Evolutionary conservation across 2,113 vertebrate genomes (phyloP), one percentile per base, ranked within the genome.

Genomic region (Pelobates fuscus): DNA sequence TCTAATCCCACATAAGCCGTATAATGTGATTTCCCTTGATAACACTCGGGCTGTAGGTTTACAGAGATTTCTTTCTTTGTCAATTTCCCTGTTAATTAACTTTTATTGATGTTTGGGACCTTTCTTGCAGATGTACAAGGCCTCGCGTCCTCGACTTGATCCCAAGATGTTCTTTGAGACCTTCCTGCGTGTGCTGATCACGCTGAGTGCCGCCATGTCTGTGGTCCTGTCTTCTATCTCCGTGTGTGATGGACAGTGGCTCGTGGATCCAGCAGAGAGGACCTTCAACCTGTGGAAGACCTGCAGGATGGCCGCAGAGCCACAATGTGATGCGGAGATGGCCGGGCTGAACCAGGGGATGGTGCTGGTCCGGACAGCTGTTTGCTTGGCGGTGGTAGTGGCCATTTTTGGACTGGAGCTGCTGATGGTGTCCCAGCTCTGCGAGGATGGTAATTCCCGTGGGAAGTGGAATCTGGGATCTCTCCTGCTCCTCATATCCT

Each of bases 321-420:
- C 82, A 0, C 85, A 61, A 55, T 94, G 93, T n/a, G 79, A 85
- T 73, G 82, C 87, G 14, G 79, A 14, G 0, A 78, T 92, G 70
- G 83, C 82, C 0, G 87, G 89, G 18, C 72, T 93, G 66, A 84
- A 80, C 0, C 1, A 82, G 5, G 88, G 89, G 2, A 66, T 89
- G 66, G 82, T 82, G 44, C 74, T 89, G 61, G 86, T 85, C 67
- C 84, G 92, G 18, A 88, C 81, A 0, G 17, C 85, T 64, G 83
- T 85, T 0, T 77, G 88, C 25, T 75, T 93, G 62, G 92, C 90
- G 0, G 90, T 93, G 2, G 93, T 93, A 26, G 82, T 86, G 0
- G 91, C 92, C 8, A 89, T 95, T 26, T 92, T 94, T 10, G 92
- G 93, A n/a, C 65, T 94, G 84, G 92, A 93, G 84, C 79, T 94